These are phyloP conservation scores for Cryptops parisi DNA, from an alignment of 2,888 invertebrate genomes.

Conservation along the genomic window DNA sequence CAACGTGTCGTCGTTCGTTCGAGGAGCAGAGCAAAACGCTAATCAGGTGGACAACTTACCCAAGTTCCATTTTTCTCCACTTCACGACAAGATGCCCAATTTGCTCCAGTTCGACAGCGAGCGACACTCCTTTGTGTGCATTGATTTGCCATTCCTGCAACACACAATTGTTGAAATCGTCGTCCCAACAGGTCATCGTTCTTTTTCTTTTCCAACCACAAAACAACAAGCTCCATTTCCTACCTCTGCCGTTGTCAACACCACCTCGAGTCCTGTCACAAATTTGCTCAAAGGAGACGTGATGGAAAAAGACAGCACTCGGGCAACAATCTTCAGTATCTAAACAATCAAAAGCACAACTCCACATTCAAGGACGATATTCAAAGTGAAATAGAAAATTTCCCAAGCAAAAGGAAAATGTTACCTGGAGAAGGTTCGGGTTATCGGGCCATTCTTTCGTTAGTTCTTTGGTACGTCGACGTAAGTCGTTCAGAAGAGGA, in stretches of 20 bases:
- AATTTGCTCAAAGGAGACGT: conserved; percentile 74
- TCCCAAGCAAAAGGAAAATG: neutral
- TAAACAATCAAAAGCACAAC: no score
- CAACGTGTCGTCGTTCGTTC: no score
- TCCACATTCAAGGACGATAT: no score
- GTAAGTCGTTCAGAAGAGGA: conserved; percentile 51
- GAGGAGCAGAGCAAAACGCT: no score
- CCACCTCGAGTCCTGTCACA: conserved; percentile 74
- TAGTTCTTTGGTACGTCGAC: conserved; percentile 44
- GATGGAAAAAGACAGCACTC: conserved; percentile 47
- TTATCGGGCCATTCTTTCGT: conserved; percentile 76
- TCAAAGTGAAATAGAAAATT: no score
- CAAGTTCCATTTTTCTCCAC: conserved; percentile 82
- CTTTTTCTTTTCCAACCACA: no score
- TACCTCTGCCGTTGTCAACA: no score
- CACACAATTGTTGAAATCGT: no score
- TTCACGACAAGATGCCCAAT: conserved; percentile 68
- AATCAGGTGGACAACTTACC: no score
- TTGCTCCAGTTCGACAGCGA: conserved; percentile 53
- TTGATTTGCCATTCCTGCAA: conserved; percentile 83
- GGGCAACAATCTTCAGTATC: conserved; percentile 30
- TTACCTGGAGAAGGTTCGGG: conserved; percentile 64
- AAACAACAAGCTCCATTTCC: no score
- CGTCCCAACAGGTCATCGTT: no score
- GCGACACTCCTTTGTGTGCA: conserved; percentile 70